Percentiles rank a stretch among this genome's conserved stretches.
These are phyloP conservation scores for Balaeniceps rex DNA, from an alignment of 2,113 vertebrate genomes.

Conservation along the genomic window DNA sequence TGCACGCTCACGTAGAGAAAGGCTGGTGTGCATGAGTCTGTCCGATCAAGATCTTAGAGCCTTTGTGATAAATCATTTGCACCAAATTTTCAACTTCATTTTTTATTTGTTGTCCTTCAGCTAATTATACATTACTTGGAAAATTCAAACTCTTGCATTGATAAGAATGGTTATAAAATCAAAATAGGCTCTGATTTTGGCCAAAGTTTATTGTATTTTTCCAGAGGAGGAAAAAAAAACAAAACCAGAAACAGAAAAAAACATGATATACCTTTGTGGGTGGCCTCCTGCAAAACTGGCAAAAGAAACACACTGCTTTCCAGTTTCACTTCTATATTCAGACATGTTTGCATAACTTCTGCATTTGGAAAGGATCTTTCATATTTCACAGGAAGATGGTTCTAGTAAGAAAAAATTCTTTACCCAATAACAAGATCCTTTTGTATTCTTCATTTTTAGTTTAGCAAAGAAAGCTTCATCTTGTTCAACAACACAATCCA, in stretches of 20 bases:
- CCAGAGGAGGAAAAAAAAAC: neutral
- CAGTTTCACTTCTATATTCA: conserved; percentile 57
- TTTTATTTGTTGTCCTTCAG: neutral
- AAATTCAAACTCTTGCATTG: neutral
- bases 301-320: conserved; percentile 42
- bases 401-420: neutral
- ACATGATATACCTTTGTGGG: conserved; percentile 38
- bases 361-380: conserved; percentile 54
- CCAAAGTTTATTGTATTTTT: conserved; percentile 6
- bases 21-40: neutral
- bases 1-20: neutral
- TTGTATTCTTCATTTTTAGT: neutral
- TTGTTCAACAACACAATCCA: neutral
- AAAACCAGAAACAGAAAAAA: conserved; percentile 3
- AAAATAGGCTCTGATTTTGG: neutral
- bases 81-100: neutral
- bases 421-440: conserved; percentile 8
- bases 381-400: conserved; percentile 33
- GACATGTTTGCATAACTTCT: conserved; percentile 59
- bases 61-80: neutral
- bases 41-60: neutral
- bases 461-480: neutral
- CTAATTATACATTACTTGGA: neutral
- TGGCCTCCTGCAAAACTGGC: conserved; percentile 55
- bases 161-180: neutral